Conservation (phyloP, 2,113 vertebrate species). For the Cyanoliseus patagonus region DNA sequence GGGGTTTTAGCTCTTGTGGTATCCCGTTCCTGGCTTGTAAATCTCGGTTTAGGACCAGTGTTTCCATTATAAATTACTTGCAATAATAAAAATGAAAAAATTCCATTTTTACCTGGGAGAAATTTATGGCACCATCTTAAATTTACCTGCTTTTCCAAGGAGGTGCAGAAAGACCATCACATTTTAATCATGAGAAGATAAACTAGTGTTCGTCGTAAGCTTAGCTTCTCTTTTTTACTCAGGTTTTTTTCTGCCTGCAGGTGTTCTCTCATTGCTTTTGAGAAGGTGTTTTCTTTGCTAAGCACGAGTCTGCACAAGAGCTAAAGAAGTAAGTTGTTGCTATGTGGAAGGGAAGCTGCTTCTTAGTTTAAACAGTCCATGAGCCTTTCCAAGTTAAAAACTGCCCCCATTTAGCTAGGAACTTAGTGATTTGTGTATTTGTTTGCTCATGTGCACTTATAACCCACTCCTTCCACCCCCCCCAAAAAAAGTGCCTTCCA, state of each 20-base stretch:
- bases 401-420: not conserved
- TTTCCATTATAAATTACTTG: not conserved
- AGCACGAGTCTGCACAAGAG: not conserved
- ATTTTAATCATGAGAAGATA: not conserved
- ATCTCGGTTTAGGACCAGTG: not conserved
- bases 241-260: not conserved
- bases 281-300: not conserved
- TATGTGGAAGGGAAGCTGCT: not conserved
- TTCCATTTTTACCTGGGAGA: not conserved
- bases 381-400: not conserved
- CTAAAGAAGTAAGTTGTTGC: not conserved
- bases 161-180: not conserved
- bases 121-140: not conserved
- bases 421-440: not conserved
- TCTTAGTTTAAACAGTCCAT: not conserved
- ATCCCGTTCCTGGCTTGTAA: not conserved
- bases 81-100: not conserved
- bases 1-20: not conserved
- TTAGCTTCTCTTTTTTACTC: not conserved
- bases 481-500: not conserved
- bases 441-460: not conserved
- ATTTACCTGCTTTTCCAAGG: not conserved
- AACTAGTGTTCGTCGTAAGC: not conserved
- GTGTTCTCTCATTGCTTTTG: not conserved
- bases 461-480: not conserved